phyloP scores from a whole-genome alignment of 1,140 invertebrate genomes.

The Trachymyrmex cornetzi region DNA sequence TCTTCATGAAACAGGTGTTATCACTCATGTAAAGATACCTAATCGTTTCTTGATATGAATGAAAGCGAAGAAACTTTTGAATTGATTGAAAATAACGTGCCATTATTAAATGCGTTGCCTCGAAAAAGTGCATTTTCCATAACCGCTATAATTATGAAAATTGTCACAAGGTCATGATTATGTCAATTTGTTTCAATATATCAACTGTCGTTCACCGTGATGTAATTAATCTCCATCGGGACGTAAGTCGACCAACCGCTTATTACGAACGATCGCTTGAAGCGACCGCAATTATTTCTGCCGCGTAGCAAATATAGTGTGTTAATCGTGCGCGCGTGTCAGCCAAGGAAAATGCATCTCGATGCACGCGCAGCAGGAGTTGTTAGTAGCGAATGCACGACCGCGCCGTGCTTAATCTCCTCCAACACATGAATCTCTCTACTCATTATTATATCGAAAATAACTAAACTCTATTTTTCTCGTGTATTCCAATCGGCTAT shows the following conservation, averaged over 20 bases:
- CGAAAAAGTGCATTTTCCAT: not conserved
- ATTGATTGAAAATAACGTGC: constrained; percentile 3
- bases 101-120: not conserved
- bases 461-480: not conserved
- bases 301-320: constrained; percentile 4
- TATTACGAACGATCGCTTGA: constrained; percentile 11
- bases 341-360: not conserved
- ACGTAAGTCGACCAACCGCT: constrained; percentile 20
- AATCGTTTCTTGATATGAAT: not conserved
- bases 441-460: constrained; percentile 13
- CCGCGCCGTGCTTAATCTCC: not conserved
- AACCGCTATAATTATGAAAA: constrained; percentile 15
- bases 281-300: constrained; percentile 32
- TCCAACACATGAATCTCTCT: constrained; percentile 2
- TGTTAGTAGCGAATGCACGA: not conserved
- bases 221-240: constrained; percentile 25
- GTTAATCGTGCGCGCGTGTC: constrained; percentile 29
- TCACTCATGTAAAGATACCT: too few relatives aligned
- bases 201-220: not conserved
- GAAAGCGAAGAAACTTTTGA: not conserved
- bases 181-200: constrained; percentile 28
- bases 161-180: constrained; percentile 14
- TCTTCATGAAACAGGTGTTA: not conserved
- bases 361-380: not conserved
- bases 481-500: not conserved